Evolutionary conservation across 1,140 invertebrate species (phyloP).

Genomic region (Leptopilina clavipes): DNA sequence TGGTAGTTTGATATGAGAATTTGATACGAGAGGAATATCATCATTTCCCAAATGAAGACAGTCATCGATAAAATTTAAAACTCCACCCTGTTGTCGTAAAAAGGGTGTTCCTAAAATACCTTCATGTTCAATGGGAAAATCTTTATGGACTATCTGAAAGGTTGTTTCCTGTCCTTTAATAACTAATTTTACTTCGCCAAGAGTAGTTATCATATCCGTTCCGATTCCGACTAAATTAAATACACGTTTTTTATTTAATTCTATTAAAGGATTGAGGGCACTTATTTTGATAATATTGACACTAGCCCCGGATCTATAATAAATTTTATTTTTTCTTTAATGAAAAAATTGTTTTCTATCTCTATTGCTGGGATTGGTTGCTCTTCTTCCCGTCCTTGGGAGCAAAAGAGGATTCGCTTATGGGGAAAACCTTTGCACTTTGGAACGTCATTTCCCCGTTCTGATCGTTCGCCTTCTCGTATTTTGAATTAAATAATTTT

Average conservation of each 20-base stretch:
- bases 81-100: neutral
- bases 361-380: neutral
- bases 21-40: neutral
- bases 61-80: neutral
- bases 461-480: neutral
- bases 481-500: no score
- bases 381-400: neutral
- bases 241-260: neutral
- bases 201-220: neutral
- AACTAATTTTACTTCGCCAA: neutral
- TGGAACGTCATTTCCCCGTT: neutral
- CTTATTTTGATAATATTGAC: neutral
- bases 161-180: neutral
- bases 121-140: neutral
- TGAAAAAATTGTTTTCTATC: neutral
- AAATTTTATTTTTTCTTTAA: neutral
- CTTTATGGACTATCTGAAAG: neutral
- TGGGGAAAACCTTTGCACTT: neutral
- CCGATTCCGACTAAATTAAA: neutral
- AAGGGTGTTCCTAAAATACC: constrained; percentile 5
- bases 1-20: no score
- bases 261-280: neutral
- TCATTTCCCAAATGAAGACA: neutral
- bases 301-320: neutral
- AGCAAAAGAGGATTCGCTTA: neutral